Evolutionary conservation across 2,888 invertebrate genomes (phyloP).

Genomic region (Xestia xanthographa): DNA sequence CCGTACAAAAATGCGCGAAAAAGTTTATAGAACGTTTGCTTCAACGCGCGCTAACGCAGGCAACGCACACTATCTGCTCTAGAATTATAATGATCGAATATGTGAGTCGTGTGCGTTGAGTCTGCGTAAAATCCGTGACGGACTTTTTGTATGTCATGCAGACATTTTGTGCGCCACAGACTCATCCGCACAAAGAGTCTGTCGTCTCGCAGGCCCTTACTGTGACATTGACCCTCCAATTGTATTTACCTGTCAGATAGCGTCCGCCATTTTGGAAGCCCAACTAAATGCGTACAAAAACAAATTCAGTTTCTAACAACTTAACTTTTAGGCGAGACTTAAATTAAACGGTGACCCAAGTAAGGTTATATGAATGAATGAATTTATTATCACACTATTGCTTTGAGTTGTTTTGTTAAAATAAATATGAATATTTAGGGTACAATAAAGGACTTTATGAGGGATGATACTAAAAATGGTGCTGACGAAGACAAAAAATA

Average conservation of each 20-base stretch:
- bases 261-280: slow-evolving; percentile 22
- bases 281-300: slow-evolving; percentile 37
- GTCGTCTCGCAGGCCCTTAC: no score
- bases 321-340: slow-evolving; percentile 44
- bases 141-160: no score
- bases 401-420: not conserved
- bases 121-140: no score
- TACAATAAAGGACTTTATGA: not conserved
- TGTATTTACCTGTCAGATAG: not conserved
- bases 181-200: no score
- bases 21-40: no score
- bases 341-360: slow-evolving; percentile 47
- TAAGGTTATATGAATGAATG: slow-evolving; percentile 32
- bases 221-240: no score
- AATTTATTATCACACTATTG: slow-evolving; percentile 22
- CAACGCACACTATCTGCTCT: no score
- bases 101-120: no score
- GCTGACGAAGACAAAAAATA: not conserved
- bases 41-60: no score
- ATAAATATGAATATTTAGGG: slow-evolving; percentile 6
- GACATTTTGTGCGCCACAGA: no score
- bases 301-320: slow-evolving; percentile 52
- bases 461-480: not conserved
- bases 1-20: no score
- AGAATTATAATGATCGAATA: no score